Evolutionary conservation across 2,888 invertebrate genomes (phyloP), one percentile per base, ranked within the genome.

Genomic region (Pyrocoelia pectoralis): DNA sequence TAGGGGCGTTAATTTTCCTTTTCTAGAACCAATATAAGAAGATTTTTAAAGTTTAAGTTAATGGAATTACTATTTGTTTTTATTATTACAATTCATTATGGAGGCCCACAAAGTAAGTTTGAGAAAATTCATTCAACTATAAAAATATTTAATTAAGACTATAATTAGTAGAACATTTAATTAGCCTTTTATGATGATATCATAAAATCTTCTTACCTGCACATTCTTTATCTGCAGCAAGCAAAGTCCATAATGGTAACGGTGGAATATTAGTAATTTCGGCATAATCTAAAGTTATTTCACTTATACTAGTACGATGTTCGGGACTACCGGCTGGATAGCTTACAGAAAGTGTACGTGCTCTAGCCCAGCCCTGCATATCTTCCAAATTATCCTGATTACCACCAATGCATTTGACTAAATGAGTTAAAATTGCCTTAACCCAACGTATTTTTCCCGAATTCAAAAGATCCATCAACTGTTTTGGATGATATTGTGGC

Each of bases 401-500:
- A 12, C 84, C 84, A 1, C 84, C 83, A 43, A 85, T 83, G 65
- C 85, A 95, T 81, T 95, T 90, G 24, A 98, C 96, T 56, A 99
- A 86, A 85, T 99, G 98, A 0, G 96, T 93, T 43, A 99, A 85
- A 68, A 99, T 99, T 0, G 98, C 98, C 79, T 98, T 98, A 0
- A 99, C 99, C 90, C 98, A 94, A 75, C 95, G 87, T 71, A 97
- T 97, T 83, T 97, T 98, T 1, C 99, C 99, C 56, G 97, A 98
- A 83, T 98, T 98, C 19, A 99, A 85, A 38, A 99, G 83, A 77
- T 99, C 99, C 94, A 99, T 98, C 29, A 99, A 84, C 76, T 98
- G 98, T 76, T 98, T 98, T 0, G 99, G 99, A 83, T 99, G 99
- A 80, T 99, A 99, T 76, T 99, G 99, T 0, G 99, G 99, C 63